A percentile compares a stretch with the other conserved stretches of the same genome.
These are phyloP conservation scores for Astreopora myriophthalma DNA, from an alignment of 64 coral and sea anemone species.

Conservation along the genomic window DNA sequence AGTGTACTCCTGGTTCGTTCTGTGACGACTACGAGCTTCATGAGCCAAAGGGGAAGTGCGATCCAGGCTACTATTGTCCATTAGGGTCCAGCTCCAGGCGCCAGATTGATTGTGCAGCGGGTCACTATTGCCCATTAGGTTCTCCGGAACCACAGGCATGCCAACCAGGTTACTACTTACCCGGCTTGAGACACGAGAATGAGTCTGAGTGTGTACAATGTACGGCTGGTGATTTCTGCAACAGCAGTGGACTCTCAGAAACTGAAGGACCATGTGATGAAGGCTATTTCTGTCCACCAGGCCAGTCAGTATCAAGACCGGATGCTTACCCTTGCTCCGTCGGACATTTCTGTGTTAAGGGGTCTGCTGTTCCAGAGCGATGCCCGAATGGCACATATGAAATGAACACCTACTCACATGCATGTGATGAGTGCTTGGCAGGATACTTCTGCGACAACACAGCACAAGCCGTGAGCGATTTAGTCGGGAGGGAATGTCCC, in stretches of 20 bases:
- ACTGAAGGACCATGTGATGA: constrained; percentile 77
- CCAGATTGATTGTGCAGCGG: constrained; percentile 77
- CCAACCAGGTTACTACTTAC: constrained; percentile 82
- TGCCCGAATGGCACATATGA: constrained; percentile 96
- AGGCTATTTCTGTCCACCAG: constrained; percentile 88
- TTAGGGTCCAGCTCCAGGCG: constrained; percentile 61
- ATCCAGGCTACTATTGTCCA: constrained; percentile 92
- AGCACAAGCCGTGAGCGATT: constrained; percentile 16
- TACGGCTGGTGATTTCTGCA: constrained; percentile 86
- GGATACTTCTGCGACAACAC: constrained; percentile 98
- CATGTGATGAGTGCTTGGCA: constrained; percentile 69
- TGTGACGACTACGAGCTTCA: constrained; percentile 70
- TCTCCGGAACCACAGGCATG: constrained; percentile 60
- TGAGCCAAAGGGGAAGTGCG: constrained; percentile 59
- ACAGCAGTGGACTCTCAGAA: constrained; percentile 74
- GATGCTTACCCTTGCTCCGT: constrained; percentile 61
- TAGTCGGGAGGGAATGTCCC: constrained; percentile 74
- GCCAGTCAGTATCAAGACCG: constrained; percentile 76
- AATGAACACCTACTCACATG: constrained; percentile 57
- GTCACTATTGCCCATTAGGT: constrained; percentile 80
- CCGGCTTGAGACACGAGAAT: constrained; percentile 74
- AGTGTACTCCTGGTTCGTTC: constrained; percentile 79
- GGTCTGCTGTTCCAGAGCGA: constrained; percentile 61
- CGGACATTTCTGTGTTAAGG: constrained; percentile 87
- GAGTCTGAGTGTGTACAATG: constrained; percentile 73